Conservation (phyloP, 2,113 vertebrate species). For the Pungitius pungitius region DNA sequence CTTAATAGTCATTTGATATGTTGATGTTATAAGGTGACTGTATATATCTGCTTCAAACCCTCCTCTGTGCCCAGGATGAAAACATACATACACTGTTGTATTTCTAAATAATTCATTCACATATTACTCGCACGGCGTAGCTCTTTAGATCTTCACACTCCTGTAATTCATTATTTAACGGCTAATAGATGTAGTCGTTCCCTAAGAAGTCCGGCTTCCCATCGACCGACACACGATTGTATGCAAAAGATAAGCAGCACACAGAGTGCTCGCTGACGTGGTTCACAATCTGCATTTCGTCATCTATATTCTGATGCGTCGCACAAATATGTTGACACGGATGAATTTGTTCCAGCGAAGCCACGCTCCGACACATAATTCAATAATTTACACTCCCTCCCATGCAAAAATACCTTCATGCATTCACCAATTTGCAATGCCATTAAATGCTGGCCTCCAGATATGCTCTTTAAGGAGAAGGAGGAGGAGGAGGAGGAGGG, state of each 20-base stretch:
- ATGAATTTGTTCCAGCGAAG: slow-evolving; percentile 18
- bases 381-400: slow-evolving; percentile 51
- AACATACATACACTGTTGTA: slow-evolving; percentile 7
- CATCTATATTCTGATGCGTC: neutral
- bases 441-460: slow-evolving; percentile 15
- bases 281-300: neutral
- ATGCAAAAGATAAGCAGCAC: neutral
- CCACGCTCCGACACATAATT: slow-evolving; percentile 10
- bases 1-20: neutral
- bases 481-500: slow-evolving; percentile 32
- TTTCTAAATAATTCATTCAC: slow-evolving; percentile 60
- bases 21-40: neutral
- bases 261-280: neutral
- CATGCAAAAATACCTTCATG: slow-evolving; percentile 29
- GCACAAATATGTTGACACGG: slow-evolving; percentile 1
- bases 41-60: neutral
- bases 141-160: slow-evolving; percentile 34
- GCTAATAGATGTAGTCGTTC: slow-evolving; percentile 44
- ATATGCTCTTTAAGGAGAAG: slow-evolving; percentile 32
- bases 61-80: slow-evolving; percentile 22
- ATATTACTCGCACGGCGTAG: slow-evolving; percentile 33
- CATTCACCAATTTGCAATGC: slow-evolving; percentile 14
- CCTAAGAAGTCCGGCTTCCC: slow-evolving; percentile 6
- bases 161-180: slow-evolving; percentile 64
- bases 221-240: neutral